phyloP scores from a whole-genome alignment of 2,113 vertebrate genomes.

The Callaeas wilsoni region DNA sequence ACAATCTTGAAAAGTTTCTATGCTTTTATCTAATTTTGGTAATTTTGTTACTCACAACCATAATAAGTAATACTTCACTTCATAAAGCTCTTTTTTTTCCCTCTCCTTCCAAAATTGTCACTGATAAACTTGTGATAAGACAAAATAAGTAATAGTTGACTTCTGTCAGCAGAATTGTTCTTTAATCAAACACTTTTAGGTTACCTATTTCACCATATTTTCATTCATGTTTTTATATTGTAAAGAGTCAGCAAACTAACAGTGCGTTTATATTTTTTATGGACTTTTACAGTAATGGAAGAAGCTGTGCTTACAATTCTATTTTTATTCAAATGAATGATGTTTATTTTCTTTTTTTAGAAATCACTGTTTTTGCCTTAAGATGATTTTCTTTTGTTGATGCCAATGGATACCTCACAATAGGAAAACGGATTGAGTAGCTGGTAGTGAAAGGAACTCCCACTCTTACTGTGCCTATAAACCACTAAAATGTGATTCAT shows the following conservation, averaged over 20 bases:
- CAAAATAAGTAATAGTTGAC: not conserved
- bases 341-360: not conserved
- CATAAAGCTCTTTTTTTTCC: not conserved
- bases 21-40: not conserved
- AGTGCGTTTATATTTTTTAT: slow-evolving; percentile 13
- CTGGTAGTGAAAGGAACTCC: not conserved
- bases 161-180: not conserved
- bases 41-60: not conserved
- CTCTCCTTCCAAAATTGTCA: not conserved
- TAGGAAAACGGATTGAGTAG: not conserved
- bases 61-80: not conserved
- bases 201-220: not conserved
- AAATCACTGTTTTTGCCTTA: slow-evolving; percentile 64
- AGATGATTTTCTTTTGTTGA: slow-evolving; percentile 12
- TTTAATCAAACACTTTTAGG: not conserved
- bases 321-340: slow-evolving; percentile 45
- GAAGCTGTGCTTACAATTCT: not conserved
- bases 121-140: not conserved
- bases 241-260: not conserved
- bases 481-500: not conserved
- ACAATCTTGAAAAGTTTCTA: not conserved
- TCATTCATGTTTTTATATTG: not conserved
- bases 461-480: not conserved
- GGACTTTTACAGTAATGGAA: not conserved
- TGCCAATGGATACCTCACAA: slow-evolving; percentile 53